Percentiles rank a stretch among this genome's conserved stretches.
phyloP scores from a whole-genome alignment of 2,888 invertebrate genomes.

The Cryptus armator region DNA sequence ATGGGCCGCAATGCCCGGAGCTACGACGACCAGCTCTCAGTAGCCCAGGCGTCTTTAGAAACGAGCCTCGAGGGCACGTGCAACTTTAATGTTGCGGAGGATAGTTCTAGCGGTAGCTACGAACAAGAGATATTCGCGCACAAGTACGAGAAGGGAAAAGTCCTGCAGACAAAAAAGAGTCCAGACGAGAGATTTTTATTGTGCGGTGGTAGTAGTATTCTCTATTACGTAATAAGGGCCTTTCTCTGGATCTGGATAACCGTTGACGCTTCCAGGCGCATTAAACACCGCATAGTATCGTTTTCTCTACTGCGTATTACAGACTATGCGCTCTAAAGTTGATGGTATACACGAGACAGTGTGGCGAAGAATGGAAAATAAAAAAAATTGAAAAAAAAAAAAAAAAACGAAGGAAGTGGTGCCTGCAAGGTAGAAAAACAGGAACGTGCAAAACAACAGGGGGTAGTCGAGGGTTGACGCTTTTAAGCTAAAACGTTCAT shows the following conservation, averaged over 20 bases:
- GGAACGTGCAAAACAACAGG: not conserved
- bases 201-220: not conserved
- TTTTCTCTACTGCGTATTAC: slow-evolving; percentile 2
- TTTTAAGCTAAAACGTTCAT: slow-evolving; percentile 5
- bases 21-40: slow-evolving; percentile 34
- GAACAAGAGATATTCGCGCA: slow-evolving; percentile 10
- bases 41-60: slow-evolving; percentile 44
- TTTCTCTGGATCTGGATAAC: not conserved
- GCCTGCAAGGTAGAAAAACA: not conserved
- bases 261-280: slow-evolving; percentile 22
- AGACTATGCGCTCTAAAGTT: not conserved
- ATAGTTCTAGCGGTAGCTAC: slow-evolving; percentile 9
- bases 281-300: not conserved
- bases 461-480: not conserved
- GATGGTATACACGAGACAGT: not conserved
- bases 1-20: slow-evolving; percentile 46
- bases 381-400: no score
- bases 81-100: slow-evolving; percentile 25
- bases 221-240: not conserved
- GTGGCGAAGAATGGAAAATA: not conserved
- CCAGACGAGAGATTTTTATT: not conserved
- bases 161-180: not conserved
- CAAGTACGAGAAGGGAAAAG: not conserved
- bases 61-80: slow-evolving; percentile 46
- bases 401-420: not conserved